A percentile compares a stretch with the other conserved stretches of the same genome.
These are phyloP conservation scores for Conopomorpha cramerella DNA, from an alignment of 1,140 invertebrate species.

Conservation along the genomic window DNA sequence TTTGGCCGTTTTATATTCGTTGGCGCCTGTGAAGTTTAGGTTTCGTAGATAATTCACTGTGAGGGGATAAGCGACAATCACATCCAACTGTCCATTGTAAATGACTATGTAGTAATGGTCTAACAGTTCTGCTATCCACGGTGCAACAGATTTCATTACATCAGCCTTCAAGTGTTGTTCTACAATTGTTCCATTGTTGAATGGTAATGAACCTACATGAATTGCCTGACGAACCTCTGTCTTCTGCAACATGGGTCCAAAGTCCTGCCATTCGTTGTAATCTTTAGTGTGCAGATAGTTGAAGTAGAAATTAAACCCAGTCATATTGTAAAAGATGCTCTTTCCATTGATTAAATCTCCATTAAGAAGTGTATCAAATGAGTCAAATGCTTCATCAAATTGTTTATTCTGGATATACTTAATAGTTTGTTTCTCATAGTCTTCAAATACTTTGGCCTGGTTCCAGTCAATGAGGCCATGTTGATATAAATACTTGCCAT, in stretches of 20 bases:
- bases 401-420: constrained; percentile 61
- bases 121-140: constrained; percentile 69
- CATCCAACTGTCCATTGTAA: constrained; percentile 79
- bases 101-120: constrained; percentile 66
- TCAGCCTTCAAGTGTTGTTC: constrained; percentile 69
- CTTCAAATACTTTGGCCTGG: constrained; percentile 58
- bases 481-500: constrained; percentile 77
- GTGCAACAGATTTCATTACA: constrained; percentile 75
- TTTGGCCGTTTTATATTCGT: constrained; percentile 62
- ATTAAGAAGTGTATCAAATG: constrained; percentile 68
- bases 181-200: constrained; percentile 59
- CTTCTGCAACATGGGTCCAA: too few relatives aligned
- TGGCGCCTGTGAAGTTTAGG: constrained; percentile 65
- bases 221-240: constrained; percentile 65
- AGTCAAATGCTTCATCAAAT: constrained; percentile 63
- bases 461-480: constrained; percentile 71
- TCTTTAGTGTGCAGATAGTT: too few relatives aligned
- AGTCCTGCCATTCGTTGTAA: too few relatives aligned
- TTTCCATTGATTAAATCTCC: too few relatives aligned
- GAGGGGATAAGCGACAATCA: constrained; percentile 74
- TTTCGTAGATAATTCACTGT: constrained; percentile 68
- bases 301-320: too few relatives aligned
- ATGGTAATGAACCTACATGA: constrained; percentile 76
- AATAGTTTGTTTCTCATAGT: constrained; percentile 53
- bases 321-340: too few relatives aligned